Evolutionary conservation across 2,797 vertebrate species (phyloP).

Genomic region (Tachyglossus aculeatus): DNA sequence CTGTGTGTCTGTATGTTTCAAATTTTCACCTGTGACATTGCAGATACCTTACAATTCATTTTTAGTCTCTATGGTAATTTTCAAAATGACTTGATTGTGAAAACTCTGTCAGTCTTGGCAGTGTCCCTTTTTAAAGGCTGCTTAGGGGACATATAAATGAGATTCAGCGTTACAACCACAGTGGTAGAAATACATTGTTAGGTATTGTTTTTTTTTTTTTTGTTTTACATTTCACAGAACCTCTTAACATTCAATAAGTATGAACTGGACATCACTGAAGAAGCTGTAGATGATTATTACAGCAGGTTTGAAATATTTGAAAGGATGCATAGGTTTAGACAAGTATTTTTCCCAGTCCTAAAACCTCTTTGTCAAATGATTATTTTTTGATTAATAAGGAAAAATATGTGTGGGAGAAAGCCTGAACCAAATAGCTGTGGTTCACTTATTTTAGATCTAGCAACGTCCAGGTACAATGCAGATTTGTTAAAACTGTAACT

Average conservation of each 20-base stretch:
- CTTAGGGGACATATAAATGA: no score
- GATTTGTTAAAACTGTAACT: constrained; percentile 34
- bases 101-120: not conserved
- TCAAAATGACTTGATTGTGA: constrained; percentile 12
- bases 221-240: constrained; percentile 8
- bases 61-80: no score
- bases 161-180: no score
- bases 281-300: constrained; percentile 46
- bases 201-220: not conserved
- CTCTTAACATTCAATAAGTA: constrained; percentile 43
- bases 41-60: no score
- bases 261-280: constrained; percentile 14
- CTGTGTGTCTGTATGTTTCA: no score
- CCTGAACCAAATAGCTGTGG: not conserved
- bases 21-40: no score
- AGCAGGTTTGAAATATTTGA: constrained; percentile 27
- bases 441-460: not conserved
- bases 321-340: constrained; percentile 17
- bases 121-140: no score
- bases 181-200: not conserved
- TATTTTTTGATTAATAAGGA: constrained; percentile 1
- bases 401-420: not conserved
- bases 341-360: constrained; percentile 10
- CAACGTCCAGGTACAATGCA: constrained; percentile 2
- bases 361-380: constrained; percentile 13